Conservation (phyloP, 2,888 invertebrate species). For the Drosophila pseudotalamancana region DNA sequence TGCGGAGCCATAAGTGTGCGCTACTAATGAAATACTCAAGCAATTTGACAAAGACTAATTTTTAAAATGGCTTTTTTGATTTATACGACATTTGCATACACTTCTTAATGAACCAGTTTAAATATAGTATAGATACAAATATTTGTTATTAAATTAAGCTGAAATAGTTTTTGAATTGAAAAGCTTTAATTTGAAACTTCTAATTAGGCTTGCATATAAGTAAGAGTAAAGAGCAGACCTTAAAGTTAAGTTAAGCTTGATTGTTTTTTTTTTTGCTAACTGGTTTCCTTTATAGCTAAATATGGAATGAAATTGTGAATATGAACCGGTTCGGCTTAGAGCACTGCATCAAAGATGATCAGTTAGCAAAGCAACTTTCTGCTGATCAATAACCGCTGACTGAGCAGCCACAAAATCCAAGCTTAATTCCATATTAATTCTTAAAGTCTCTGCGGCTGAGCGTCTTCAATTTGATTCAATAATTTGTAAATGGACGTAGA, state of each 20-base stretch:
- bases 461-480: constrained; percentile 77
- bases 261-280: too few species aligned
- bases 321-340: background rate
- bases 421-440: constrained; percentile 49
- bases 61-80: background rate
- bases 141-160: too few species aligned
- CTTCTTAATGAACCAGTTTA: constrained; percentile 1
- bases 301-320: too few species aligned
- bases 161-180: too few species aligned
- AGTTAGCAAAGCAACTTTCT: constrained; percentile 3
- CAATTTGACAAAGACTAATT: constrained; percentile 30
- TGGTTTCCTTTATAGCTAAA: too few species aligned
- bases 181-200: too few species aligned
- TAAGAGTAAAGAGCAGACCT: too few species aligned
- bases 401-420: constrained; percentile 12
- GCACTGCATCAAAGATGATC: background rate
- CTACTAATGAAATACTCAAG: constrained; percentile 73
- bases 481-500: constrained; percentile 46
- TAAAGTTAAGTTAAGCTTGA: too few species aligned
- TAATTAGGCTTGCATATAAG: too few species aligned
- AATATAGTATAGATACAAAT: background rate
- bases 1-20: constrained; percentile 41
- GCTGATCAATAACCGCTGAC: background rate
- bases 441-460: constrained; percentile 22
- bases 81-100: constrained; percentile 8